phyloP scores from a whole-genome alignment of 1,140 invertebrate species.

The Drosophila mauritiana region DNA sequence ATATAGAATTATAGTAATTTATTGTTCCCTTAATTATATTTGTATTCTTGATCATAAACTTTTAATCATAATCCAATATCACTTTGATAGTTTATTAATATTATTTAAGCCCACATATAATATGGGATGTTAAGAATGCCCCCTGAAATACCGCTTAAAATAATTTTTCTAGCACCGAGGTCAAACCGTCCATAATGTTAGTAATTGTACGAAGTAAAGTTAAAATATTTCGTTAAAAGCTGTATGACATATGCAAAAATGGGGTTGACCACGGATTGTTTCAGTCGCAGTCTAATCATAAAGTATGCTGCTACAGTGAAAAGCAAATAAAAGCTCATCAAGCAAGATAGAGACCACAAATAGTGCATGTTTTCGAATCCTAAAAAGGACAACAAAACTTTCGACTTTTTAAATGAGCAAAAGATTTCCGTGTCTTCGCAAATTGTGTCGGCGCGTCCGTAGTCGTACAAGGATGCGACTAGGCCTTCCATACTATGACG shows the following conservation, averaged over 20 bases:
- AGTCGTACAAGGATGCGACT: conserved; percentile 91
- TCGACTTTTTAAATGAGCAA: conserved; percentile 89
- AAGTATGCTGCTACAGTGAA: conserved; percentile 75
- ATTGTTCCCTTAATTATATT: too few relatives aligned
- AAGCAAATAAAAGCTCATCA: conserved; percentile 71
- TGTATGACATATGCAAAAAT: conserved; percentile 59
- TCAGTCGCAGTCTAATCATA: conserved; percentile 73
- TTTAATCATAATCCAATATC: too few relatives aligned
- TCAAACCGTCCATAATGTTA: conserved; percentile 10
- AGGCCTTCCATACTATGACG: conserved; percentile 91
- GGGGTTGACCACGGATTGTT: conserved; percentile 47
- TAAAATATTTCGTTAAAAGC: conserved; percentile 74
- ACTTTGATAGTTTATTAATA: too few relatives aligned
- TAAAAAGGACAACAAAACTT: conserved; percentile 80
- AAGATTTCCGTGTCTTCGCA: conserved; percentile 89
- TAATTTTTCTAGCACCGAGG: conserved; percentile 5
- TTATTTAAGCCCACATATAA: not conserved
- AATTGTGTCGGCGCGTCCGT: conserved; percentile 87
- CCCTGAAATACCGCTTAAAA: conserved; percentile 6
- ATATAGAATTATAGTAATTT: too few relatives aligned
- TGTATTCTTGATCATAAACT: too few relatives aligned
- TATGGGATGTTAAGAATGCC: conserved; percentile 16
- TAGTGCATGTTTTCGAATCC: conserved; percentile 78
- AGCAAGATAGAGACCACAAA: conserved; percentile 64
- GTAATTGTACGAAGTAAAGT: conserved; percentile 83